phyloP scores from a whole-genome alignment of 64 coral and sea anemone species.

The Dendrophyllia cribrosa region DNA sequence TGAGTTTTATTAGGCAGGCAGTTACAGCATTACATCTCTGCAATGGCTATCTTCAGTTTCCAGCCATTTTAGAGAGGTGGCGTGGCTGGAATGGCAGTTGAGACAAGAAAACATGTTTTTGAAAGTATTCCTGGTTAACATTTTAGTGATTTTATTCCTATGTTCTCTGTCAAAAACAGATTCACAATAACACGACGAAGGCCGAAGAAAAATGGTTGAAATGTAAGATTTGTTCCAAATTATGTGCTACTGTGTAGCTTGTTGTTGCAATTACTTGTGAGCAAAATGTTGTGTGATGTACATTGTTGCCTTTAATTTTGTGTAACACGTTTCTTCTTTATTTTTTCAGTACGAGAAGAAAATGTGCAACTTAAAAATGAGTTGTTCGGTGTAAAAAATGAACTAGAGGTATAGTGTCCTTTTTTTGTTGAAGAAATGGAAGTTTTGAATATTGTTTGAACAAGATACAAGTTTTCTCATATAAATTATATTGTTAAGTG shows the following conservation, averaged over 20 bases:
- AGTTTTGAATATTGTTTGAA: too few species aligned
- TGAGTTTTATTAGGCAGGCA: too few species aligned
- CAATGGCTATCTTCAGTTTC: too few species aligned
- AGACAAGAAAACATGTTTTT: too few species aligned
- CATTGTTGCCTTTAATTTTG: too few species aligned
- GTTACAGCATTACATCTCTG: too few species aligned
- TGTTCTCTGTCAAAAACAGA: neutral
- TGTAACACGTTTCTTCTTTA: neutral
- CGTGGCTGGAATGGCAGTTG: too few species aligned
- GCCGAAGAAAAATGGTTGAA: conserved; percentile 12
- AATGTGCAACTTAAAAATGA: neutral
- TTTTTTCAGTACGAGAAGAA: conserved; percentile 14
- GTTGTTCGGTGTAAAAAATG: neutral
- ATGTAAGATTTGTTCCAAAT: neutral
- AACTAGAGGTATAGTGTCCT: neutral
- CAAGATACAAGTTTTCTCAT: too few species aligned
- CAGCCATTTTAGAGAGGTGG: too few species aligned
- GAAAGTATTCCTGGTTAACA: too few species aligned
- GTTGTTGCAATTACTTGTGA: neutral
- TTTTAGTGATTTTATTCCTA: neutral
- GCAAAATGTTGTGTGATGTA: too few species aligned
- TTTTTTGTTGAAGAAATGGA: too few species aligned
- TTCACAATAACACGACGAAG: neutral
- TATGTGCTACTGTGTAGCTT: neutral
- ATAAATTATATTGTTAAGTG: neutral